These are phyloP conservation scores for Myanophis thanlyinensis DNA, from an alignment of 2,113 vertebrate species.

Conservation along the genomic window DNA sequence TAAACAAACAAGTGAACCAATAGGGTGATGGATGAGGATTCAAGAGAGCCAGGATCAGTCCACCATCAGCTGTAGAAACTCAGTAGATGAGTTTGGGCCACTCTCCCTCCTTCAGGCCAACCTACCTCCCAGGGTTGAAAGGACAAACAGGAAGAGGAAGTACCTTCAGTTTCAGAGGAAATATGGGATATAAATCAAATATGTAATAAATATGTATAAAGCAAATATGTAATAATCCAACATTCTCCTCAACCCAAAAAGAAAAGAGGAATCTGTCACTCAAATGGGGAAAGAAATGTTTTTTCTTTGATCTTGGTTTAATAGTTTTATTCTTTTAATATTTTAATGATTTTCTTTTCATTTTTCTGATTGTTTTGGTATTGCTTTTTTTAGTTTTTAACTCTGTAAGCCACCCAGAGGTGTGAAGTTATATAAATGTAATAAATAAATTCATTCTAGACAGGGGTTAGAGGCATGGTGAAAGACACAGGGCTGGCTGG, in stretches of 20 bases:
- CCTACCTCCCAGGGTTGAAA: not conserved
- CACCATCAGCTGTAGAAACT: not conserved
- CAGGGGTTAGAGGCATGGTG: not conserved
- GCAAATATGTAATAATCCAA: too few relatives aligned
- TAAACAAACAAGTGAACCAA: not conserved
- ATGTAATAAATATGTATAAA: too few relatives aligned
- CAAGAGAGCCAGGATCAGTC: not conserved
- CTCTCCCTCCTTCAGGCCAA: not conserved
- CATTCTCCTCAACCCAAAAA: too few relatives aligned
- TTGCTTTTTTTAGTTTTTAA: too few relatives aligned
- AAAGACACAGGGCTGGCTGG: not conserved
- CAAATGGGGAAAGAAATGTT: too few relatives aligned
- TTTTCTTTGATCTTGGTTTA: too few relatives aligned
- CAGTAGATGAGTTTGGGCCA: not conserved
- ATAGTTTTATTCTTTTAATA: too few relatives aligned
- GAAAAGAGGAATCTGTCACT: too few relatives aligned
- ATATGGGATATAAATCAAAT: too few relatives aligned
- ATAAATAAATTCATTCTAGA: not conserved
- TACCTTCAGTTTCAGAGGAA: too few relatives aligned
- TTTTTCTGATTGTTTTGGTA: too few relatives aligned
- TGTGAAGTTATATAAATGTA: not conserved
- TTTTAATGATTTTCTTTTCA: too few relatives aligned
- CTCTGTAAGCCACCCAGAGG: not conserved
- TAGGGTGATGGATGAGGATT: not conserved
- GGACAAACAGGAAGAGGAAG: not conserved